phyloP scores from a whole-genome alignment of 2,113 vertebrate species.

The Tachysurus vachellii region DNA sequence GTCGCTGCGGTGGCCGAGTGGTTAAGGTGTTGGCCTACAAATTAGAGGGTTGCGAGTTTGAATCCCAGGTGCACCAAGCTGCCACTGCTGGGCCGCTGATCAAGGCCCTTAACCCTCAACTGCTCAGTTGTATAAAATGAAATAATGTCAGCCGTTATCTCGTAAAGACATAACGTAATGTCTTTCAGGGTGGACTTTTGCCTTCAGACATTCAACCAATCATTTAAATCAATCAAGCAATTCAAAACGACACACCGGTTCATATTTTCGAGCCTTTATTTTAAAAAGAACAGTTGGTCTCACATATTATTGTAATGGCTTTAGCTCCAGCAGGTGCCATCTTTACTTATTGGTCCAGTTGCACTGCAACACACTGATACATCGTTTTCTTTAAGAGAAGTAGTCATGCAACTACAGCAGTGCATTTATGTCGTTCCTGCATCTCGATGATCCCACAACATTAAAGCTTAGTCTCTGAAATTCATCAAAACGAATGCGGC shows the following conservation, averaged over 20 bases:
- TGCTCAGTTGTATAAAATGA: no score
- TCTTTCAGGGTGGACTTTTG: neutral
- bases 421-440: conserved; percentile 79
- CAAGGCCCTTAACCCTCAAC: no score
- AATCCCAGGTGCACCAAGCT: no score
- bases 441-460: conserved; percentile 83
- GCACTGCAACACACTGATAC: conserved; percentile 86
- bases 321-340: conserved; percentile 72
- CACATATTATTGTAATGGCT: conserved; percentile 87
- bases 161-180: no score
- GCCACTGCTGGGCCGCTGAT: no score
- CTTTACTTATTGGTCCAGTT: conserved; percentile 74
- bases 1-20: no score
- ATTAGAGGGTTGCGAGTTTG: no score
- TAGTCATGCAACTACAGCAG: conserved; percentile 95
- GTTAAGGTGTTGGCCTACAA: no score
- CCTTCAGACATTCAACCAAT: neutral
- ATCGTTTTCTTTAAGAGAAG: conserved; percentile 83
- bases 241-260: neutral
- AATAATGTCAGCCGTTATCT: no score
- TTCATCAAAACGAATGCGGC: conserved; percentile 73
- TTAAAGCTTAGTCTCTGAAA: conserved; percentile 79
- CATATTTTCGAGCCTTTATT: conserved; percentile 45
- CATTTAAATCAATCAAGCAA: neutral
- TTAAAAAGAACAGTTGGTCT: conserved; percentile 72